phyloP scores from a whole-genome alignment of 2,113 vertebrate species.

The Neolamprologus caudopunctatus region DNA sequence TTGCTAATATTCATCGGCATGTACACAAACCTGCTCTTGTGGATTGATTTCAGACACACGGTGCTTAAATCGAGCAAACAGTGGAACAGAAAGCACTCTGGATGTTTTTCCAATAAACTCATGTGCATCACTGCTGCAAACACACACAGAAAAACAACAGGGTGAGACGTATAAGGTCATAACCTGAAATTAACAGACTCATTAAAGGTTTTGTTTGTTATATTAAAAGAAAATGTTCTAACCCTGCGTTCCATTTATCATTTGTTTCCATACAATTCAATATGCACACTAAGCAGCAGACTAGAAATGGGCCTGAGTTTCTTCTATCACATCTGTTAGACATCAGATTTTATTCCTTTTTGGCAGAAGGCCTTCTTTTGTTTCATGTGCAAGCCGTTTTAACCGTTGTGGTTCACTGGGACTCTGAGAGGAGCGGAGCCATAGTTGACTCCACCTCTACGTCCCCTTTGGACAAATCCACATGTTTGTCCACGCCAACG shows the following conservation, averaged over 20 bases:
- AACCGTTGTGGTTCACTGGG: neutral
- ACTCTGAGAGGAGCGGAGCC: neutral
- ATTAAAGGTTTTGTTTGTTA: neutral
- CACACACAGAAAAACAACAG: neutral
- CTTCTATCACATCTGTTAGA: neutral
- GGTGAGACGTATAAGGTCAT: neutral
- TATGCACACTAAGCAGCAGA: neutral
- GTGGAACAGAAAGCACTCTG: neutral
- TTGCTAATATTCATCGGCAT: neutral
- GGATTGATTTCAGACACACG: neutral
- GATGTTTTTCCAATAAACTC: neutral
- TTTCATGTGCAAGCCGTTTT: neutral
- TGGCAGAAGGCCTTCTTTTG: neutral
- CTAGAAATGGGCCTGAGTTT: neutral
- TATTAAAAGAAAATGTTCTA: neutral
- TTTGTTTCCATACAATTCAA: neutral
- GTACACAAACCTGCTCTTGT: neutral
- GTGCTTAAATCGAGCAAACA: neutral
- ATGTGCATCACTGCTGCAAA: neutral
- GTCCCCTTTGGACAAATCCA: neutral
- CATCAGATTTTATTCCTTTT: neutral
- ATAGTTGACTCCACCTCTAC: neutral
- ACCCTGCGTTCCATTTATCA: rapidly evolving
- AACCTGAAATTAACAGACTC: neutral
- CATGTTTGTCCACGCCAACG: neutral